Evolutionary conservation across 1,140 invertebrate species (phyloP).

Genomic region (Cherax quadricarinatus): DNA sequence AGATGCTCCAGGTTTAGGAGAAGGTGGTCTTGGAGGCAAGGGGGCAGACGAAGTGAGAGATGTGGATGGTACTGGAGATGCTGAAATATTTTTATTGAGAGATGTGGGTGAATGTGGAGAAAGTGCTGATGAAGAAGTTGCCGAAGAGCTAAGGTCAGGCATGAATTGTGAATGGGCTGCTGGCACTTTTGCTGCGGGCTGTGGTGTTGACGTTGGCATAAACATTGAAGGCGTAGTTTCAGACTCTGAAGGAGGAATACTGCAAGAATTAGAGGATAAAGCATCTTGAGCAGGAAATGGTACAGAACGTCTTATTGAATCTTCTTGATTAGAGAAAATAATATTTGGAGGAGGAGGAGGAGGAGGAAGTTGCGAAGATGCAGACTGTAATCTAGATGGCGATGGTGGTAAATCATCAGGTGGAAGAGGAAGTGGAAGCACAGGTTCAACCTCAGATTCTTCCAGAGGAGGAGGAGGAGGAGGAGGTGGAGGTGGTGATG

Average conservation of each 20-base stretch:
- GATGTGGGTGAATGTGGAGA: slow-evolving; percentile 18
- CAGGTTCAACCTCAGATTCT: slow-evolving; percentile 6
- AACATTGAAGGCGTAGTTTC: not conserved
- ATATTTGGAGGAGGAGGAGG: slow-evolving; percentile 9
- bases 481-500: slow-evolving; percentile 36
- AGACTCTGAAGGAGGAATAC: slow-evolving; percentile 42
- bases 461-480: slow-evolving; percentile 49
- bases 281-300: not conserved
- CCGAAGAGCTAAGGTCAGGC: slow-evolving; percentile 29
- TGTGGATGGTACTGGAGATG: slow-evolving; percentile 18
- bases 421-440: slow-evolving; percentile 30
- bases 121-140: slow-evolving; percentile 33
- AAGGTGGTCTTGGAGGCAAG: slow-evolving; percentile 6
- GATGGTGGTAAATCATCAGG: slow-evolving; percentile 10
- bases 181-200: slow-evolving; percentile 34
- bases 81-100: not conserved
- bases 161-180: slow-evolving; percentile 25
- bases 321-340: not conserved
- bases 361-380: slow-evolving; percentile 27
- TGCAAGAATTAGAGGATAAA: not conserved
- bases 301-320: not conserved
- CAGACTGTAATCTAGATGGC: slow-evolving; percentile 26
- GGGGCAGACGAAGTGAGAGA: not conserved
- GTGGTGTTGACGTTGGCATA: slow-evolving; percentile 14
- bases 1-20: not conserved